Evolutionary conservation across 2,113 vertebrate genomes (phyloP).

Genomic region (Alouatta palliata): DNA sequence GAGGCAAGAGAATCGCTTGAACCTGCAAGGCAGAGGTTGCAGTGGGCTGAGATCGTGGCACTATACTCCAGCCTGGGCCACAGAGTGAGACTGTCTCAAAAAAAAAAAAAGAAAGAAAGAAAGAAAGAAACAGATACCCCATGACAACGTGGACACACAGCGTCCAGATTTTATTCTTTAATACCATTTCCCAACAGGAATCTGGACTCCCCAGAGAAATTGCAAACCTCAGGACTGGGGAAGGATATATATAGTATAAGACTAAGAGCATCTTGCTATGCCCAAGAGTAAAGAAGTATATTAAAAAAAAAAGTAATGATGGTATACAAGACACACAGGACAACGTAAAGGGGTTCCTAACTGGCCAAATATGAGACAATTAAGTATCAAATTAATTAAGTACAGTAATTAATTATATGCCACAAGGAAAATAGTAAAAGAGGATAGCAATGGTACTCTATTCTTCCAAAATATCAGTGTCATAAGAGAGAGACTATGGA

Average conservation of each 20-base stretch:
- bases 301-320: background rate
- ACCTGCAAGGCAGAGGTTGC: too few relatives aligned
- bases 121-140: background rate
- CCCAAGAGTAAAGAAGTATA: background rate
- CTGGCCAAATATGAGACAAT: background rate
- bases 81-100: too few relatives aligned
- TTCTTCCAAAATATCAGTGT: constrained; percentile 35
- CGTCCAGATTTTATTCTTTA: constrained; percentile 16
- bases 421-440: background rate
- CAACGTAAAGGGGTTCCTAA: background rate
- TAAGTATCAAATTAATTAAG: constrained; percentile 20
- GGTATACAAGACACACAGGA: background rate
- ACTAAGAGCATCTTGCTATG: background rate
- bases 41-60: too few relatives aligned
- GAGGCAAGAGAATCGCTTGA: too few relatives aligned
- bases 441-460: background rate
- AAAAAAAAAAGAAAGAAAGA: too few relatives aligned
- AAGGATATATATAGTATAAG: background rate
- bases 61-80: too few relatives aligned
- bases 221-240: background rate
- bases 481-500: background rate
- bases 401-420: constrained; percentile 17
- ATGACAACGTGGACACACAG: background rate
- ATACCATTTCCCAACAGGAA: background rate
- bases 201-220: background rate